A percentile compares a stretch with the other conserved stretches of the same genome.
Conservation (phyloP, 2,113 vertebrate genomes). For the Coptodon rendalli region DNA sequence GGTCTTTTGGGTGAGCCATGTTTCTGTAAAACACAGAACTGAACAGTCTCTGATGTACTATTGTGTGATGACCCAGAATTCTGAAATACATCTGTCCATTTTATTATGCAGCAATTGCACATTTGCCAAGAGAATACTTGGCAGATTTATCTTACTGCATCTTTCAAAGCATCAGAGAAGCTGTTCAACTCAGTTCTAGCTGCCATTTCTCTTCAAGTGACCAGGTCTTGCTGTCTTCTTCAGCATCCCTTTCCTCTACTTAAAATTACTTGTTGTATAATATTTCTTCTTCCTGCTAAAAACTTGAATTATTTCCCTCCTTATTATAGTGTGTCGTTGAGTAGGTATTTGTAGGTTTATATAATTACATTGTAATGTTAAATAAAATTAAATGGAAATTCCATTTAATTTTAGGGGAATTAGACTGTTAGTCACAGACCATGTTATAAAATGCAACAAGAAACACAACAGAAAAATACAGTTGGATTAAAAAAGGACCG, state of each 20-base stretch:
- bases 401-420: neutral
- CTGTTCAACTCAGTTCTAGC: neutral
- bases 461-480: neutral
- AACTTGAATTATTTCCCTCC: neutral
- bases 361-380: neutral
- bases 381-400: neutral
- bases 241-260: neutral
- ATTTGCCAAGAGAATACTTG: neutral
- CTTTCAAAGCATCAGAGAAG: neutral
- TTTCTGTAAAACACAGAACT: neutral
- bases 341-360: neutral
- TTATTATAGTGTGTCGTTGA: neutral
- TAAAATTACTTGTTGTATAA: neutral
- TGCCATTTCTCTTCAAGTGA: neutral
- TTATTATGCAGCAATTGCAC: neutral
- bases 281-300: neutral
- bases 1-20: neutral
- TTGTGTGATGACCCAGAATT: neutral
- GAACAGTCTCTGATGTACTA: neutral
- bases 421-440: neutral
- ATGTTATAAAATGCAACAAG: neutral
- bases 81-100: neutral
- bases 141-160: neutral
- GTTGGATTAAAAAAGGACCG: neutral
- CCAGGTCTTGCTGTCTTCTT: neutral